Percentiles rank a stretch among this genome's conserved stretches.
Conservation (phyloP, 2,113 vertebrate genomes). For the Amphilophus citrinellus region DNA sequence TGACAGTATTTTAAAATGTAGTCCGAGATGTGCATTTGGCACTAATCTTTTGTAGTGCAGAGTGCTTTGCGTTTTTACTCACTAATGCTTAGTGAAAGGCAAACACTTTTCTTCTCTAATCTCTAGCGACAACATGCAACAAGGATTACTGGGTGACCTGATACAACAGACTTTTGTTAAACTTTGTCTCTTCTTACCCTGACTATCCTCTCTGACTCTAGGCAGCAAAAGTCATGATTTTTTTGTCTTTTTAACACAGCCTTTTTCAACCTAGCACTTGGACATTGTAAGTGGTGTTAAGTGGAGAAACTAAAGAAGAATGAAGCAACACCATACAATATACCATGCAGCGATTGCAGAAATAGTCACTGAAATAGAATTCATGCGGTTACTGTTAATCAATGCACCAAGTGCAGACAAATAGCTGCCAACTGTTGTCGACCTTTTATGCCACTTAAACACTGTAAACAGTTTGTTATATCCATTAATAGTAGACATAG, state of each 20-base stretch:
- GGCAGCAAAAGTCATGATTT: not conserved
- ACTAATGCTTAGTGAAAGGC: conserved; percentile 44
- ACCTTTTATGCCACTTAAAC: conserved; percentile 5
- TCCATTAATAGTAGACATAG: not conserved
- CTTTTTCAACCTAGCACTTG: not conserved
- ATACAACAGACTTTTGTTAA: conserved; percentile 43
- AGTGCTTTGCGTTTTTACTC: conserved; percentile 49
- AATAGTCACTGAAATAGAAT: conserved; percentile 3
- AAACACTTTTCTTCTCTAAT: conserved; percentile 56
- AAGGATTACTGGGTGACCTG: conserved; percentile 55
- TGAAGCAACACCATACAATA: not conserved
- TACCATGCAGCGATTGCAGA: not conserved
- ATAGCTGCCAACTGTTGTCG: not conserved
- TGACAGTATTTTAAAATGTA: conserved; percentile 11
- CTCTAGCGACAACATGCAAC: conserved; percentile 50
- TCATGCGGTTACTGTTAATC: conserved; percentile 22
- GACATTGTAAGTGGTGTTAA: not conserved
- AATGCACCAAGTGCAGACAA: not conserved
- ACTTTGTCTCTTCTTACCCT: conserved; percentile 20
- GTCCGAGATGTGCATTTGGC: conserved; percentile 14
- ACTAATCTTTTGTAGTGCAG: conserved; percentile 31
- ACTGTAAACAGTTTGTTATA: conserved; percentile 16
- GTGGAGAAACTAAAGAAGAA: not conserved
- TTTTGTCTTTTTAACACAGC: not conserved
- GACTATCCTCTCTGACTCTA: conserved; percentile 22